Evolutionary conservation across 2,113 vertebrate genomes (phyloP).

Genomic region (Progne subis): DNA sequence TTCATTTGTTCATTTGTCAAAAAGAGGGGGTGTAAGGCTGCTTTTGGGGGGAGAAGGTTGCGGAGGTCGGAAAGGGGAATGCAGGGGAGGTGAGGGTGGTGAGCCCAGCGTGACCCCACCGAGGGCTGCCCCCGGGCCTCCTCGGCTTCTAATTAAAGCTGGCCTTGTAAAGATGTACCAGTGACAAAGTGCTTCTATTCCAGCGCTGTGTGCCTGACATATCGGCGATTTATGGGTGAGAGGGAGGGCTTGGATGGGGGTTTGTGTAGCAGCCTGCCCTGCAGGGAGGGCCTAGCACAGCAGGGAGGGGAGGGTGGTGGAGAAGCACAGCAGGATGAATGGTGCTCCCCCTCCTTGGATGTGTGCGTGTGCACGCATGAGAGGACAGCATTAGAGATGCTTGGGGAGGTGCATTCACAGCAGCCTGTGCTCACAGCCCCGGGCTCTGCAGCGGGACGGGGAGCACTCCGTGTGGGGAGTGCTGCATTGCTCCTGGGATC

Average conservation of each 20-base stretch:
- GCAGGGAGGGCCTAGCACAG: neutral
- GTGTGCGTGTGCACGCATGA: neutral
- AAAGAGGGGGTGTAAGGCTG: rapidly evolving
- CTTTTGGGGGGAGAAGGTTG: neutral
- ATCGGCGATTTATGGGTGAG: neutral
- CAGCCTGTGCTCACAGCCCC: neutral
- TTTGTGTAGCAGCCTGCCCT: neutral
- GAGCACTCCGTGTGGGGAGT: rapidly evolving
- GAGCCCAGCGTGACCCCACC: neutral
- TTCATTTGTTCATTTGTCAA: neutral
- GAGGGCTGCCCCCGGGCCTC: neutral
- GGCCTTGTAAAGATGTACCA: neutral
- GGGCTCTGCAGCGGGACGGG: neutral
- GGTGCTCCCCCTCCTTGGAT: neutral
- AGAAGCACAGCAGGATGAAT: neutral
- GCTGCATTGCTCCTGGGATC: rapidly evolving
- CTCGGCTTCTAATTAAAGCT: neutral
- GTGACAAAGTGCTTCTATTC: neutral
- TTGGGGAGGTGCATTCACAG: neutral
- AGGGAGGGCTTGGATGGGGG: neutral
- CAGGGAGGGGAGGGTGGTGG: neutral
- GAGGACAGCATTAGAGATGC: neutral
- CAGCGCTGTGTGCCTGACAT: rapidly evolving
- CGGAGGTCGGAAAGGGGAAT: neutral
- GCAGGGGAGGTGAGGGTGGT: rapidly evolving